Base-by-base conservation (phyloP, 2,113 vertebrate species). In the Archilochus colubris region DNA sequence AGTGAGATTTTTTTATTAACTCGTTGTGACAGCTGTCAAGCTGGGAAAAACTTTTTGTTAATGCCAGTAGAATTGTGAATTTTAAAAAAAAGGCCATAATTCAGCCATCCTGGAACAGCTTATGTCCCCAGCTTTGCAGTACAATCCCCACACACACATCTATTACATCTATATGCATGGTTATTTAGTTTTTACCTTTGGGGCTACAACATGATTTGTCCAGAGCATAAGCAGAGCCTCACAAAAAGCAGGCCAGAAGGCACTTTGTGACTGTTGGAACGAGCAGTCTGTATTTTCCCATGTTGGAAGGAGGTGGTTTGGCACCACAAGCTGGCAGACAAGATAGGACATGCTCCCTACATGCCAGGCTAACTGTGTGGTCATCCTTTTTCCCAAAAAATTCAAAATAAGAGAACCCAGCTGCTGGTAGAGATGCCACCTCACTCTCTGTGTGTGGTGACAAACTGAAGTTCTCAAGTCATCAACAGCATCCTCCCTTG, bases 21-120 rank as follows among this genome's bases (percentile, higher is more conserved):
- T 77, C 82, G 57, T 59, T 93, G 76, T 93, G 95, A 95, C 85
- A 95, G 89, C 63, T 96, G 95, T 93, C 94, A 92, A 81, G 67
- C 75, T 44, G 25, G 31, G 38, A 69, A 91, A 93, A 91, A 89
- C 31, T 86, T 95, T 86, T 78, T 93, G 79, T 89, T 94, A 95
- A 94, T 75, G 82, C 27, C 76, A 67, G 64, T 88, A 81, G 55
- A 82, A 90, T 86, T 91, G 89, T 46, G 87, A 89, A 78, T 88
- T 91, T 89, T 12, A 89, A 88, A 95, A 85, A 93, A 94, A 94
- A 94, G 61, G 63, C 30, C 55, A 80, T 30, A 64, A 94, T 92
- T 92, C 70, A 82, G 63, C 30, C 55, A 80, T 30, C 61, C 19
- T 90, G 83, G 61, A 95, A 78, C 44, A 91, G 78, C 51, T 82